phyloP scores from a whole-genome alignment of 2,113 vertebrate species.

The human (Homo sapiens) region GRCh38 chr5:44953001-44953500 shows the following conservation, averaged over 20 bases:
- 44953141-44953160: constrained; percentile 15
- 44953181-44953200: constrained; percentile 13
- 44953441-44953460: background rate
- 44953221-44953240: background rate
- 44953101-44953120: constrained; percentile 59
- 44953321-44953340: constrained; percentile 15
- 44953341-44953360: background rate
- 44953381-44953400: constrained; percentile 25
- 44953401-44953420: background rate
- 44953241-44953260: constrained; percentile 38
- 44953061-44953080: constrained; percentile 50
- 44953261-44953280: constrained; percentile 52
- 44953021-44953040: background rate
- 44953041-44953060: background rate
- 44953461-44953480: background rate
- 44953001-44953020: background rate
- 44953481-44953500: constrained; percentile 20
- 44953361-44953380: background rate
- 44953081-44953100: constrained; percentile 41
- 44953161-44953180: constrained; percentile 19
- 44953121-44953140: constrained; percentile 39
- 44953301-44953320: background rate
- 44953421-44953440: background rate
- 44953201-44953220: constrained; percentile 24
- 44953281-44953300: background rate